Evolutionary conservation across 37 sponge, comb jelly and placozoan species (phyloP), one percentile per base, ranked within the genome.

Genomic region (Ephydatia muelleri): DNA sequence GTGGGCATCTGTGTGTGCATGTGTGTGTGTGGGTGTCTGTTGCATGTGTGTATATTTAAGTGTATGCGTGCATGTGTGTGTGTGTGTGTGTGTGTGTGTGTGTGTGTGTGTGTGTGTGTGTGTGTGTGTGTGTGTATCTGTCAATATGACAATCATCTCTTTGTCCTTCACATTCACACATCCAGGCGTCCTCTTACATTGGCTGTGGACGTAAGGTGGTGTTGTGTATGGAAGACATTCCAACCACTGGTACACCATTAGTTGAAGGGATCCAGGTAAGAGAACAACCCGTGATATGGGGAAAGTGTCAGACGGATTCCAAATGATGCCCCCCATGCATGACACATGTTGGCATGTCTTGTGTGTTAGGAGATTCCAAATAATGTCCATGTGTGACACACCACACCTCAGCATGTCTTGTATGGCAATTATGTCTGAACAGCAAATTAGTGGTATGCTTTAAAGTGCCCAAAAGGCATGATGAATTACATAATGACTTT

Each of bases 151-250:
- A 65, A 25, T 65, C 26, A 23, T 73, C 23, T 73, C 23, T 21
- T n/a, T 26, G 23, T 23, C 21, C 19, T 73, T 73, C 22, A 32
- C 35, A 22, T 25, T 25, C 19, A 57, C 71, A 28, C 72, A 74
- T 81, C 26, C 79, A 85, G 86, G 83, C 73, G 0, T 80, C 94
- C 35, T 85, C 78, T 33, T 91, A 78, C 81, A 83, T 93, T 28
- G 94, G 94, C 29, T 2, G 49, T 49, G 80, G 84, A 23, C 70
- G 82, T 29, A 76, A 28, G 34, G 35, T 93, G 39, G 92, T 91
- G 8, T 75, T 93, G 4, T 87, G 91, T 77, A 26, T 86, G 47
- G 14, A 64, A 1, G 86, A 90, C 73, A 90, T 93, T 1, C 48
- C 87, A 3, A 28, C 11, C 35, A 22, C 16, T 5, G 85, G 83